Conservation (phyloP, 2,888 invertebrate species). For the Hemistola chrysoprasaria region DNA sequence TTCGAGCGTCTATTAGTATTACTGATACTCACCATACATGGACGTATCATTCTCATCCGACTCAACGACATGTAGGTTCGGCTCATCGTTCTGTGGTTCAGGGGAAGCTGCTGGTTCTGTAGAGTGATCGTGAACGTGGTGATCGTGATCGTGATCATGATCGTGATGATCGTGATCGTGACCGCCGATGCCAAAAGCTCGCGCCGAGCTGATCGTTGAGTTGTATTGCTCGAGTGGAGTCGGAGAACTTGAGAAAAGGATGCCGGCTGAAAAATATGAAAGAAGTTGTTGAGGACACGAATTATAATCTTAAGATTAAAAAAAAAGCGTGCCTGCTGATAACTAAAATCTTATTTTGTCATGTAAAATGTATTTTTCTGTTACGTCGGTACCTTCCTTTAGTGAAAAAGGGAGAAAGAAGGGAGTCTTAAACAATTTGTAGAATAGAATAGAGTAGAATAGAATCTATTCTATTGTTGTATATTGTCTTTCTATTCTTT, state of each 20-base stretch:
- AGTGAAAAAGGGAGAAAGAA: too few relatives aligned
- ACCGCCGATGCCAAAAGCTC: constrained; percentile 78
- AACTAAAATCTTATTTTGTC: too few relatives aligned
- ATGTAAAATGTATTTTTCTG: too few relatives aligned
- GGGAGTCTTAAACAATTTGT: too few relatives aligned
- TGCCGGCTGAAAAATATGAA: constrained; percentile 84
- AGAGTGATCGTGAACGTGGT: constrained; percentile 34
- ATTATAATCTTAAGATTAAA: too few relatives aligned
- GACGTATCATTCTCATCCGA: constrained; percentile 73
- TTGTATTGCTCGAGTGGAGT: constrained; percentile 81
- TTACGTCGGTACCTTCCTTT: too few relatives aligned
- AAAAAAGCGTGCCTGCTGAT: too few relatives aligned
- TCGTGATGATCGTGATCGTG: constrained; percentile 33
- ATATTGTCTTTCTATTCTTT: too few relatives aligned
- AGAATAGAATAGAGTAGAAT: too few relatives aligned
- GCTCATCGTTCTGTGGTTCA: constrained; percentile 52
- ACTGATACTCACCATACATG: constrained; percentile 81
- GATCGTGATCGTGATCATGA: constrained; percentile 36
- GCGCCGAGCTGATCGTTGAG: constrained; percentile 77
- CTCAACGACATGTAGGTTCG: constrained; percentile 38
- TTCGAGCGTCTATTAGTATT: too few relatives aligned
- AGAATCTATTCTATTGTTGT: too few relatives aligned
- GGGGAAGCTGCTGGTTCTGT: constrained; percentile 32
- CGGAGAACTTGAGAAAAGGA: constrained; percentile 85
- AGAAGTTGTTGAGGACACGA: too few relatives aligned